phyloP scores from a whole-genome alignment of 2,797 vertebrate genomes.

The Ctenopoma multispine region DNA sequence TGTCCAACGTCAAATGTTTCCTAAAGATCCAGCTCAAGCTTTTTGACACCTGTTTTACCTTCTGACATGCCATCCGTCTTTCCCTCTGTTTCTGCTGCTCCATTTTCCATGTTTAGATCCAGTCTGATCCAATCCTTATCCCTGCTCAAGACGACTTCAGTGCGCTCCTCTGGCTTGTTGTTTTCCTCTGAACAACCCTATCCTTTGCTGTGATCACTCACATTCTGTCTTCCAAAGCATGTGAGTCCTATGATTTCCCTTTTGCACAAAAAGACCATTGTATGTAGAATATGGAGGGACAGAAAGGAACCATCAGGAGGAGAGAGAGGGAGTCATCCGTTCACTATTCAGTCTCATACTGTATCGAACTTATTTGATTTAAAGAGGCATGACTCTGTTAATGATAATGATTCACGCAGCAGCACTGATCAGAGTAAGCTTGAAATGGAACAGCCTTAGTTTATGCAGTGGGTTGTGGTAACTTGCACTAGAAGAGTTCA shows the following conservation, averaged over 20 bases:
- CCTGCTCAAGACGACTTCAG: slow-evolving; percentile 27
- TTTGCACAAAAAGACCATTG: slow-evolving; percentile 85
- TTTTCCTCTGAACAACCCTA: slow-evolving; percentile 45
- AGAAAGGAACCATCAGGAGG: slow-evolving; percentile 59
- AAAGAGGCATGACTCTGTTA: slow-evolving; percentile 36
- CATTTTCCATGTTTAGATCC: slow-evolving; percentile 61
- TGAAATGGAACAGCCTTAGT: not conserved
- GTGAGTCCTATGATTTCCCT: slow-evolving; percentile 85
- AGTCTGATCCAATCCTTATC: slow-evolving; percentile 8
- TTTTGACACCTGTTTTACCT: slow-evolving; percentile 57
- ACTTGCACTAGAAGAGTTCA: not conserved
- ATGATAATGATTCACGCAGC: slow-evolving; percentile 32
- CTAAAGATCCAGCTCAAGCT: not conserved
- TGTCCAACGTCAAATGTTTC: not conserved
- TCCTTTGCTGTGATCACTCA: slow-evolving; percentile 62
- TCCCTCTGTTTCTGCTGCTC: slow-evolving; percentile 42
- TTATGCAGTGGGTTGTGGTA: not conserved
- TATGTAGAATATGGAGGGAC: slow-evolving; percentile 72
- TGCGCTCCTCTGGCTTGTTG: slow-evolving; percentile 27
- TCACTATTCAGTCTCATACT: slow-evolving; percentile 42
- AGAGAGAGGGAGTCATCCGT: slow-evolving; percentile 50
- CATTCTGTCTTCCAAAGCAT: slow-evolving; percentile 79
- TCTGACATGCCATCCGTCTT: slow-evolving; percentile 27
- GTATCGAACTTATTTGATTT: slow-evolving; percentile 39
- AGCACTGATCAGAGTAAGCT: not conserved